Evolutionary conservation across 1,140 invertebrate species (phyloP).

Genomic region (Globodera rostochiensis): DNA sequence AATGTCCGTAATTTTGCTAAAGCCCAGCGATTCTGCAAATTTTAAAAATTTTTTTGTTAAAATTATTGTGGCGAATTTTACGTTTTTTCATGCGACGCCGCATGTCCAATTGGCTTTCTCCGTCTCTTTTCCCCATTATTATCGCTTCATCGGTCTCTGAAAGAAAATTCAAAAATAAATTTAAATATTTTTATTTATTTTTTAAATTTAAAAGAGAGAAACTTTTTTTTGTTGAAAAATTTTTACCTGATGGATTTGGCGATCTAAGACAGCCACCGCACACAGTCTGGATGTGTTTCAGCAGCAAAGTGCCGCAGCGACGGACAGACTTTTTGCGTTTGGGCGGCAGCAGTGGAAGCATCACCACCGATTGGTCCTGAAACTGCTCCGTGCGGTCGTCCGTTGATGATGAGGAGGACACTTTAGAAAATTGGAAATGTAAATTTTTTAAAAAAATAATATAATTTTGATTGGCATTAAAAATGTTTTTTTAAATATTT

Average conservation of each 20-base stretch:
- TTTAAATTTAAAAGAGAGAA: background rate
- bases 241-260: conserved; percentile 1
- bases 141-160: conserved; percentile 2
- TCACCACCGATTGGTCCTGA: too few species aligned
- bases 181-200: too few species aligned
- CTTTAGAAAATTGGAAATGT: background rate
- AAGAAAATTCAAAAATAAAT: background rate
- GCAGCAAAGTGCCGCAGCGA: conserved; percentile 14
- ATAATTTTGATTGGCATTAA: too few species aligned
- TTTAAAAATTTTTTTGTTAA: background rate
- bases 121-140: conserved; percentile 13
- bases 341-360: background rate
- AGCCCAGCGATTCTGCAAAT: conserved; percentile 1
- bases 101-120: background rate
- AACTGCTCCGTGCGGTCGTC: too few species aligned
- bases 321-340: conserved; percentile 19
- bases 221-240: background rate
- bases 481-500: background rate
- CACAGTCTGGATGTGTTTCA: conserved; percentile 28
- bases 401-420: background rate
- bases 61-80: background rate
- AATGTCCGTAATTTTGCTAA: conserved; percentile 25
- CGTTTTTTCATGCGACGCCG: conserved; percentile 11
- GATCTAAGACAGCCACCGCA: conserved; percentile 27
- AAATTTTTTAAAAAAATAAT: too few species aligned